These are phyloP conservation scores for Lordiphosa andalusiaca DNA, from an alignment of 2,888 invertebrate genomes.

Conservation along the genomic window DNA sequence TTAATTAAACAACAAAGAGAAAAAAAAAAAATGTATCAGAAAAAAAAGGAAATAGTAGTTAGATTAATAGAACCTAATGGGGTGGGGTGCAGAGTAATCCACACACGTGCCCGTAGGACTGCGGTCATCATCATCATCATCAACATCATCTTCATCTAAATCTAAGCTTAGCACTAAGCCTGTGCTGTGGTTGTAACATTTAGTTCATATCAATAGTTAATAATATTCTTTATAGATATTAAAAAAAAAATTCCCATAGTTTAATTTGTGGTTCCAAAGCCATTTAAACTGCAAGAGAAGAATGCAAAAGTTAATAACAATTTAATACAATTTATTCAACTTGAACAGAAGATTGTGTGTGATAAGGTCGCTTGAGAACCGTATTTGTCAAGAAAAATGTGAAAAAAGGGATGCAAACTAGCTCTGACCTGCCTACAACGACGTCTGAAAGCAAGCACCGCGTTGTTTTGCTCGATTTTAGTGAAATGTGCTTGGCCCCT, in stretches of 20 bases:
- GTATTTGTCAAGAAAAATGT: no score
- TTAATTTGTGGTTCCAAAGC: constrained; percentile 39
- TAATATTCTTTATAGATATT: constrained; percentile 29
- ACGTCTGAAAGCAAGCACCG: no score
- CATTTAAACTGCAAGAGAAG: constrained; percentile 47
- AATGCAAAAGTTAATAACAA: neutral
- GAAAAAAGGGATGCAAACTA: no score
- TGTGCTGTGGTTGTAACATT: constrained; percentile 39
- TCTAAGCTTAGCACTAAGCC: constrained; percentile 42
- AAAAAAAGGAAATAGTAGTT: constrained; percentile 4
- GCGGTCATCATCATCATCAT: constrained; percentile 1
- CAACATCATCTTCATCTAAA: constrained; percentile 7
- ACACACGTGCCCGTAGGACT: no score
- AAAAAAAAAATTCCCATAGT: constrained; percentile 33
- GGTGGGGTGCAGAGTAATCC: no score
- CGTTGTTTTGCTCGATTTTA: no score
- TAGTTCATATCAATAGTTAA: constrained; percentile 6
- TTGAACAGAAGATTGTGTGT: neutral
- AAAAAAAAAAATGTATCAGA: constrained; percentile 28
- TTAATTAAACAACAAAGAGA: constrained; percentile 37
- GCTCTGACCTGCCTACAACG: no score
- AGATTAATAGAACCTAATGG: constrained; percentile 5
- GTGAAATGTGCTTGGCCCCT: no score
- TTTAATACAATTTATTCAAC: neutral
- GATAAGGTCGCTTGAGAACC: no score